Evolutionary conservation across 2,888 invertebrate genomes (phyloP), one percentile per base, ranked within the genome.

Genomic region (Brenthis ino): DNA sequence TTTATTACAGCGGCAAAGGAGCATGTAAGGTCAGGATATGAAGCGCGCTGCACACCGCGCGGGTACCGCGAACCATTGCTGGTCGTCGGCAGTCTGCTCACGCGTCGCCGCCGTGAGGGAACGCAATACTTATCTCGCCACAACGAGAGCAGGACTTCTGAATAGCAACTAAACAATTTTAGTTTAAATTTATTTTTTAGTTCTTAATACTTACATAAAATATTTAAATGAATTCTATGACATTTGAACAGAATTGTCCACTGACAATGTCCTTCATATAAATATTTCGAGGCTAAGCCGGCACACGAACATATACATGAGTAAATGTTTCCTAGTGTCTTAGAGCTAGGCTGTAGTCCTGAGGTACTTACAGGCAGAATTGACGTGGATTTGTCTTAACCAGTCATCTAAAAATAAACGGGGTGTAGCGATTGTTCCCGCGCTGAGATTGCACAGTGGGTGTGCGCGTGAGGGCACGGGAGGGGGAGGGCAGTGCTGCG

Each of bases 381-480:
- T 33, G 11, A 56, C n/a, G 12, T n/a, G 14, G 77, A 81, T 81
- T 81, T 79, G 77, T 82, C 77, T 78, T 78, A 85, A 87, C 87
- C 84, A 79, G 87, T 85, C 82, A 77, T 82, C 83, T 86, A 85
- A 85, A 88, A 87, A 88, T 87, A 88, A 85, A 85, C 84, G 76
- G 77, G 77, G 76, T 77, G 77, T 76, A 76, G 77, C 76, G 78
- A 74, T 76, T 75, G 76, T 77, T 72, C 68, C 72, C 70, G 76
- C 73, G 76, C 75, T 54, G 77, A 75, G 77, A 76, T 77, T 75
- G 77, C 72, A 73, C 61, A 57, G 78, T 80, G 61, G 55, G 57
- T 73, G 69, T 57, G 67, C 61, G 43, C 51, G 55, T 8, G 51
- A 56, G 55, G 11, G 61, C 8, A 54, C 71, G 67, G 68, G 68